Evolutionary conservation across 2,113 vertebrate genomes (phyloP).

Genomic region (Dolichallabes microphthalmus): DNA sequence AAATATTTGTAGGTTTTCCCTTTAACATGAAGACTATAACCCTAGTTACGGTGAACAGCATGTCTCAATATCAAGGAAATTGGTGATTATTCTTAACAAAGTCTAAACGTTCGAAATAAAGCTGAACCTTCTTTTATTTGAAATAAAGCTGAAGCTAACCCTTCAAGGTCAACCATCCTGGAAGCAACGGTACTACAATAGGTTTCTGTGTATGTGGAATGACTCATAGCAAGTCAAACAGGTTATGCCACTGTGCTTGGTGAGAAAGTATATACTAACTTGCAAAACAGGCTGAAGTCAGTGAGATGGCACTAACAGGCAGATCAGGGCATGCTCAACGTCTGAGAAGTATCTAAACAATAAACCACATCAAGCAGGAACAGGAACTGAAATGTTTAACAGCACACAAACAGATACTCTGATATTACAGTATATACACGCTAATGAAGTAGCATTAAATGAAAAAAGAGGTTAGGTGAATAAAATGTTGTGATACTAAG

Average conservation of each 20-base stretch:
- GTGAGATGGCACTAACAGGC: constrained; percentile 23
- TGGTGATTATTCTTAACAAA: not conserved
- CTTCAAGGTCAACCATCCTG: constrained; percentile 23
- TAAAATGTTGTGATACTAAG: not conserved
- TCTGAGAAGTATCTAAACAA: not conserved
- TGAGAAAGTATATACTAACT: constrained; percentile 51
- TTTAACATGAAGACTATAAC: not conserved
- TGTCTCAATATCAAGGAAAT: not conserved
- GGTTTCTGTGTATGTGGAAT: constrained; percentile 48
- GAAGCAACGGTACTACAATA: constrained; percentile 46
- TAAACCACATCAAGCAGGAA: not conserved
- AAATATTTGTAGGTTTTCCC: not conserved
- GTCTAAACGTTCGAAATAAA: not conserved
- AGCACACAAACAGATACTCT: not conserved
- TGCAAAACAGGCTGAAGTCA: constrained; percentile 50
- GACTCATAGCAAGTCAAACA: constrained; percentile 59
- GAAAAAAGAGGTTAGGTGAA: not conserved
- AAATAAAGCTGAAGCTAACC: not conserved
- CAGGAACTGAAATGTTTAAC: not conserved
- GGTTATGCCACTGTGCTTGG: constrained; percentile 45
- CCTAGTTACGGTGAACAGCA: not conserved
- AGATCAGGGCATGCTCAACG: constrained; percentile 23
- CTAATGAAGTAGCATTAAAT: not conserved
- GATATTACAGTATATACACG: not conserved
- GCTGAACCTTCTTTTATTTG: not conserved